Base-by-base conservation (phyloP, 2,113 vertebrate genomes). In the Thamnaconus septentrionalis region DNA sequence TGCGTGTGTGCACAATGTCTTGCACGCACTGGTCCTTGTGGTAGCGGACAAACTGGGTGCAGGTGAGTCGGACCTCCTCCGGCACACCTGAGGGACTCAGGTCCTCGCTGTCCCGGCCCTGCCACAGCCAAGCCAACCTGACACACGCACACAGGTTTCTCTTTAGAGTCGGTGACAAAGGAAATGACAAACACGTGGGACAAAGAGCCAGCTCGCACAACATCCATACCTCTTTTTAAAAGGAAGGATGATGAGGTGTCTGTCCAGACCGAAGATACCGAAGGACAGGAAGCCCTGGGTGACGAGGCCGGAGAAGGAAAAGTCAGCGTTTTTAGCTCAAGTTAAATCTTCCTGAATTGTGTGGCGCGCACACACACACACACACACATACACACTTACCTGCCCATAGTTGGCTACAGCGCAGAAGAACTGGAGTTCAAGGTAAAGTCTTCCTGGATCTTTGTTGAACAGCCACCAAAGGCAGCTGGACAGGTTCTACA, bases 351-450 rank as follows among this genome's bases (percentile, higher is more conserved):
- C 18, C 18, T 31, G 18, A 31, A 31, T 31, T 31, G 18, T 31
- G 18, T 31, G 18, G 18, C 18, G 18, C 18, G 18, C 18, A 31
- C 18, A 31, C 18, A 31, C 0, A 50, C 3, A 61, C 8, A 56
- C 3, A 61, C 8, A 56, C 6, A n/a, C 9, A 51, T 18, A 1
- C 12, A 10, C 3, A 1, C 61, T 40, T 93, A 99, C 97, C 95
- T 99, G 97, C 79, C 95, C 97, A 78, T 97, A 99, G 90, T 99
- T 98, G 61, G 94, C 94, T 45, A 97, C 94, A 5, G 95, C 95
- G 73, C 97, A 98, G 90, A 98, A 98, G 88, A 99, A 98, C 88
- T 98, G 96, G 59, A 99, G 79, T 54, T 98, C 96, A 10, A 99
- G 93, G 72, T 98, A 99, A 0, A 98, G 94, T 45, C 94, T 92